phyloP scores from a whole-genome alignment of 2,113 vertebrate genomes.

The Fregata magnificens region DNA sequence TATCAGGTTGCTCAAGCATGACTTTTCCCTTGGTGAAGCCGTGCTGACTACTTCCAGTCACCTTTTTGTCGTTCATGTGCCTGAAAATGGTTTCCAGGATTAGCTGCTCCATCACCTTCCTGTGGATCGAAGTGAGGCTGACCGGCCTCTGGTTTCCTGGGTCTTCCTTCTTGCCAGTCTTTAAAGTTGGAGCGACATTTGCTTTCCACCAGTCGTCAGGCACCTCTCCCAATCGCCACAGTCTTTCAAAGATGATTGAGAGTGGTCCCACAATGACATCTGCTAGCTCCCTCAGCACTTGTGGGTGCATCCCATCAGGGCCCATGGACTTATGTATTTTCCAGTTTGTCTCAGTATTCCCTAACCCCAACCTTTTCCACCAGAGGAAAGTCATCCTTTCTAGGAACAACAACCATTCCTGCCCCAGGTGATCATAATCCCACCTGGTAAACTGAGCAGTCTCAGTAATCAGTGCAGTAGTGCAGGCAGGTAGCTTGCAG shows the following conservation, averaged over 20 bases:
- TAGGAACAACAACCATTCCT: too few species aligned
- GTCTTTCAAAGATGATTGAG: background rate
- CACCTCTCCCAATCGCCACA: background rate
- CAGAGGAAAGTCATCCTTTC: background rate
- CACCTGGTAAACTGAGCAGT: background rate
- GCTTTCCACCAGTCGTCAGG: background rate
- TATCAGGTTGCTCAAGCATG: background rate
- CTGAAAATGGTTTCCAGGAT: background rate
- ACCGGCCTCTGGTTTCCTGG: background rate
- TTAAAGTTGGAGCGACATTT: background rate
- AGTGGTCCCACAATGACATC: background rate
- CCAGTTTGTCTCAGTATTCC: background rate
- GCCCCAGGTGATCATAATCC: background rate
- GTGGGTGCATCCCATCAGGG: background rate
- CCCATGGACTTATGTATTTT: accelerated
- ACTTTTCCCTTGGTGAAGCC: background rate
- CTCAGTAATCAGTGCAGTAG: background rate
- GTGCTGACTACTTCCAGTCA: background rate
- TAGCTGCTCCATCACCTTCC: background rate
- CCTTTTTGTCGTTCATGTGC: background rate
- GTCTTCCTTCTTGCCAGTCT: background rate
- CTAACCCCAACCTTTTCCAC: background rate
- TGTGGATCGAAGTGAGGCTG: background rate
- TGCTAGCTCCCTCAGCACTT: background rate
- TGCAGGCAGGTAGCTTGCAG: background rate